Evolutionary conservation across 2,113 vertebrate genomes (phyloP).

Genomic region (Amblyornis subalaris): DNA sequence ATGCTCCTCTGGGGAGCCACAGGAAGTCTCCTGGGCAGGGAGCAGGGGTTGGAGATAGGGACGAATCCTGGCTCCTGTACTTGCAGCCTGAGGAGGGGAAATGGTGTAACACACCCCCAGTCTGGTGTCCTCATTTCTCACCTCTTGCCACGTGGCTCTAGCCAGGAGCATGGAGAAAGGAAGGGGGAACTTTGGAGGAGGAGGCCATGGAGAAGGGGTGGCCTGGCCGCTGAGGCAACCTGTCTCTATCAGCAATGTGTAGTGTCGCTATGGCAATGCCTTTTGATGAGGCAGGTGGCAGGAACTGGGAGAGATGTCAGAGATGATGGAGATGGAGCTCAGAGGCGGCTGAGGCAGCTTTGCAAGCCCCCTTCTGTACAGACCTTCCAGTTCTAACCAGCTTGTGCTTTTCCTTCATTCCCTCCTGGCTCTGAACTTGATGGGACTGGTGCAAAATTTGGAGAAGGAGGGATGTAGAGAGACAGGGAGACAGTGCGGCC

Average conservation of each 20-base stretch:
- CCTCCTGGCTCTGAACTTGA: not conserved
- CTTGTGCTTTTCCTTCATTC: not conserved
- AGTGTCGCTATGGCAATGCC: conserved; percentile 62
- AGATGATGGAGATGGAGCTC: not conserved
- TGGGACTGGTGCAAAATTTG: not conserved
- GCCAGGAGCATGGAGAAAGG: not conserved
- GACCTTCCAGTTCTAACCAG: not conserved
- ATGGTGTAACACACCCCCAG: not conserved
- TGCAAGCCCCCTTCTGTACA: not conserved
- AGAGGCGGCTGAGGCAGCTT: conserved; percentile 55
- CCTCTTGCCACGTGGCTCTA: not conserved
- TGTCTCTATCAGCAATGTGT: conserved; percentile 49
- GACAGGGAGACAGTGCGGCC: not conserved
- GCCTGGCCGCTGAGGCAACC: not conserved
- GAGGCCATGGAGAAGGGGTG: not conserved
- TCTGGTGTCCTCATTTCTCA: not conserved
- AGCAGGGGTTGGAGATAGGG: not conserved
- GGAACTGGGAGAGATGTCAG: not conserved
- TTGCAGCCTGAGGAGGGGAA: not conserved
- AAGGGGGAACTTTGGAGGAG: not conserved
- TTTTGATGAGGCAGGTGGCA: conserved; percentile 69
- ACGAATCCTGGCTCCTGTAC: not conserved
- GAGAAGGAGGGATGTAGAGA: not conserved
- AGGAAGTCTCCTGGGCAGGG: not conserved
- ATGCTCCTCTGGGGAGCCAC: not conserved